Evolutionary conservation across 2,113 vertebrate species (phyloP).

Genomic region (Ibidorhyncha struthersii): DNA sequence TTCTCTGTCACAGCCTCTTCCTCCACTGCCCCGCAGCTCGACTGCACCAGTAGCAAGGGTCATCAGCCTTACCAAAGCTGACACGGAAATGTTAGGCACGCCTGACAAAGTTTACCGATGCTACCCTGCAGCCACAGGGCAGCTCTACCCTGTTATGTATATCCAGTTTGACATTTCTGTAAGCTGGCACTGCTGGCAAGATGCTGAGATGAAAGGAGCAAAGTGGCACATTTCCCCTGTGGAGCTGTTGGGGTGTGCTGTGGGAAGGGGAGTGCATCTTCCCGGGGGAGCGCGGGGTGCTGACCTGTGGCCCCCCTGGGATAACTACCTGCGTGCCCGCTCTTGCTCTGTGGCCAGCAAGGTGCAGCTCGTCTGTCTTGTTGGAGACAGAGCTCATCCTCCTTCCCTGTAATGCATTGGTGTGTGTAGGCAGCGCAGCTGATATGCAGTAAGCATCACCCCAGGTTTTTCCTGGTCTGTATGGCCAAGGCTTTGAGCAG

Average conservation of each 20-base stretch:
- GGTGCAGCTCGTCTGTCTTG: background rate
- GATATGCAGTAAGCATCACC: background rate
- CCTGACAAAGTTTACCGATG: background rate
- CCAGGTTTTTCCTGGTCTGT: background rate
- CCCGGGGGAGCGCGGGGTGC: accelerated
- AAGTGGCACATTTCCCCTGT: background rate
- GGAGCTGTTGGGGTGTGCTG: background rate
- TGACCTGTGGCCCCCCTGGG: background rate
- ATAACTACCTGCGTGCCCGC: background rate
- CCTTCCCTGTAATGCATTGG: accelerated
- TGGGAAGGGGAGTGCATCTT: background rate
- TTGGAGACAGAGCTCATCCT: background rate
- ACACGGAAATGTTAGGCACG: background rate
- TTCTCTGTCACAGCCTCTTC: accelerated
- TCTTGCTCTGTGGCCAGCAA: background rate
- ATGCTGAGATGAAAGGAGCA: background rate
- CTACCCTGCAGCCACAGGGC: background rate
- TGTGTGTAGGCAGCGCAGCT: background rate
- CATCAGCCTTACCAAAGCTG: background rate
- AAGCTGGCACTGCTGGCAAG: background rate
- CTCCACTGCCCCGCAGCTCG: background rate
- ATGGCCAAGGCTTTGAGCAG: background rate
- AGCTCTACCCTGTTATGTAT: accelerated
- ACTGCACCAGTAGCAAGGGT: background rate
- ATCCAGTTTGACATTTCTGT: background rate